Evolutionary conservation across 2,888 invertebrate genomes (phyloP).

Genomic region (Troides helena): DNA sequence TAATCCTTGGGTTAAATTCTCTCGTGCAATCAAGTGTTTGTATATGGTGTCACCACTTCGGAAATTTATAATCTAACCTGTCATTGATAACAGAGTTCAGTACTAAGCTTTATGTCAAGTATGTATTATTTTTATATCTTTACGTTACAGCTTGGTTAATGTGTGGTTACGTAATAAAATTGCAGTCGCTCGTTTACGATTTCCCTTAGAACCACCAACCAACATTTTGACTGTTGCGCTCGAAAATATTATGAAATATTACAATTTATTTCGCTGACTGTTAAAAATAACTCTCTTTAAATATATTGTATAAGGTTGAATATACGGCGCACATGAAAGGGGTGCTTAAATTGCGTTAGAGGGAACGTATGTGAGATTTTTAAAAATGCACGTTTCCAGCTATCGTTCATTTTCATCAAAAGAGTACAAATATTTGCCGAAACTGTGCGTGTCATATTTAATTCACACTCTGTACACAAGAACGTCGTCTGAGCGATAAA

Average conservation of each 20-base stretch:
- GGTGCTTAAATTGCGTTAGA: constrained; percentile 10
- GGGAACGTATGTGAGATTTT: not conserved
- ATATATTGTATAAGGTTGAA: constrained; percentile 3
- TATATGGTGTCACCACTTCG: too few species aligned
- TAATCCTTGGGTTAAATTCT: too few species aligned
- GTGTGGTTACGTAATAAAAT: not conserved
- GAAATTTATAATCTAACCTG: too few species aligned
- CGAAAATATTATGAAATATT: constrained; percentile 21
- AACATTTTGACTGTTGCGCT: constrained; percentile 25
- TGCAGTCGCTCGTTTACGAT: not conserved
- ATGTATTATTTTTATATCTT: too few species aligned
- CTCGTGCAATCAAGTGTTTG: too few species aligned
- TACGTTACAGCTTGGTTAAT: too few species aligned
- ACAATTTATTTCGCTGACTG: constrained; percentile 23
- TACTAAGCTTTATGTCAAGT: too few species aligned
- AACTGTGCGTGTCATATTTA: not conserved
- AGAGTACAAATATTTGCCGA: not conserved
- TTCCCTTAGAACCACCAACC: constrained; percentile 12
- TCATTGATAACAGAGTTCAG: too few species aligned
- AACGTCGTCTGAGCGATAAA: constrained; percentile 21
- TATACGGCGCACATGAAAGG: constrained; percentile 9
- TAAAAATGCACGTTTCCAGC: not conserved
- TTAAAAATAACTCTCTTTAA: constrained; percentile 27
- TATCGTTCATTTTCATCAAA: not conserved
- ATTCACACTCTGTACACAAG: constrained; percentile 13